Conservation (phyloP, 2,797 vertebrate genomes). For the Pantherophis vulpinus region DNA sequence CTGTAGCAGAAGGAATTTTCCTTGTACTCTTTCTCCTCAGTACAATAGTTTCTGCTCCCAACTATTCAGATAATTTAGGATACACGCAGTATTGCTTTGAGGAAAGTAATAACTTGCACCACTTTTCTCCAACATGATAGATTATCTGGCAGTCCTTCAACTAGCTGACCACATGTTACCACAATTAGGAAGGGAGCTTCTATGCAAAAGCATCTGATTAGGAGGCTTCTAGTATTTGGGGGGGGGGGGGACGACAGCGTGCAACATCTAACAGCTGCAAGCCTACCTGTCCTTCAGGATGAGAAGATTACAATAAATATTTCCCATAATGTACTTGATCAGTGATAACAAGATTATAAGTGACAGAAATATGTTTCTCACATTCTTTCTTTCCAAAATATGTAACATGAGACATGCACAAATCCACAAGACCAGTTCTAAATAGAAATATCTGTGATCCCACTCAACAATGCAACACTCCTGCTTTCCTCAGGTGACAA, state of each 20-base stretch:
- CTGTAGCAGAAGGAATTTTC: background rate
- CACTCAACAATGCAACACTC: background rate
- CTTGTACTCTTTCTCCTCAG: background rate
- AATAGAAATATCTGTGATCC: background rate
- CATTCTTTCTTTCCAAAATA: background rate
- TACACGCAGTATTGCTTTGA: background rate
- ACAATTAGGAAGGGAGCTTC: background rate
- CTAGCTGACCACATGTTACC: background rate
- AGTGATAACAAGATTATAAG: background rate
- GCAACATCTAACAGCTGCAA: background rate
- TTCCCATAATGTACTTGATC: background rate
- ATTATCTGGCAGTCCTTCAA: background rate
- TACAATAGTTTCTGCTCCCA: background rate
- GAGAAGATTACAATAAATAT: background rate
- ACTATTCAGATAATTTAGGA: background rate
- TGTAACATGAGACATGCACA: background rate
- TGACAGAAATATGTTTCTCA: background rate
- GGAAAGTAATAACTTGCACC: background rate
- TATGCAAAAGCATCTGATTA: background rate
- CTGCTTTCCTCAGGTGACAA: background rate
- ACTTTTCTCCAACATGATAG: background rate
- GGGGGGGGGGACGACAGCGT: fast-evolving
- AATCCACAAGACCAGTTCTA: background rate
- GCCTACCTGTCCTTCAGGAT: background rate
- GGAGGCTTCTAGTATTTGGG: background rate